These are phyloP conservation scores for Bolinopsis microptera DNA, from an alignment of 37 sponge, comb jelly and placozoan species.

Conservation along the genomic window DNA sequence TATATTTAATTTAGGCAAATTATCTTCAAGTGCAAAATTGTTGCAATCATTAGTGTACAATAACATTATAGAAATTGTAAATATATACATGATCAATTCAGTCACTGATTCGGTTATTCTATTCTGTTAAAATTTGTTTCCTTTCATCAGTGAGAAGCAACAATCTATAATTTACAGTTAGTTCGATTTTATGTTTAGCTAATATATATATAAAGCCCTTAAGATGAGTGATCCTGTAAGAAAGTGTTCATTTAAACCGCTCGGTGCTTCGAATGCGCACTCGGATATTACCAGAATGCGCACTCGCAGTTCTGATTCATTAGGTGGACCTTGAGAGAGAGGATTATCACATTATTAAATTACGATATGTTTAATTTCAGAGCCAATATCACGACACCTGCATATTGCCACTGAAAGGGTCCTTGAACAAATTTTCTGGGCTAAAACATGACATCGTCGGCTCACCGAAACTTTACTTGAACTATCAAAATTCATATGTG, in stretches of 20 bases:
- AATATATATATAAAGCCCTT: neutral
- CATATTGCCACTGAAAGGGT: neutral
- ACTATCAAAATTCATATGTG: no score
- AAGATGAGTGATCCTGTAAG: neutral
- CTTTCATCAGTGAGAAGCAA: neutral
- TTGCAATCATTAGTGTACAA: neutral
- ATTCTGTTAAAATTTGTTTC: neutral
- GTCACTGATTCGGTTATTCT: neutral
- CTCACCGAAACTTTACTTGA: no score
- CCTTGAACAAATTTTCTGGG: no score
- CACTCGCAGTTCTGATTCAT: no score
- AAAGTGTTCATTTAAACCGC: no score
- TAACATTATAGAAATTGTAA: neutral
- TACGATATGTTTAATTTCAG: neutral
- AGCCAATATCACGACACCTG: neutral
- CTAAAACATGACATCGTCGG: no score
- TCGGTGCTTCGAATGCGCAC: no score
- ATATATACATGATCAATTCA: neutral
- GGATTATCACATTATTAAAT: neutral
- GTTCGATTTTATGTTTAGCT: neutral
- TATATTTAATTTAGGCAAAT: neutral
- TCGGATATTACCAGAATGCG: no score
- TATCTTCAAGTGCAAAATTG: neutral
- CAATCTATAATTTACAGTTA: neutral
- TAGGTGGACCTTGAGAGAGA: no score